Evolutionary conservation across 2,113 vertebrate species (phyloP), one percentile per base, ranked within the genome.

Genomic region (Vulpes lagopus): DNA sequence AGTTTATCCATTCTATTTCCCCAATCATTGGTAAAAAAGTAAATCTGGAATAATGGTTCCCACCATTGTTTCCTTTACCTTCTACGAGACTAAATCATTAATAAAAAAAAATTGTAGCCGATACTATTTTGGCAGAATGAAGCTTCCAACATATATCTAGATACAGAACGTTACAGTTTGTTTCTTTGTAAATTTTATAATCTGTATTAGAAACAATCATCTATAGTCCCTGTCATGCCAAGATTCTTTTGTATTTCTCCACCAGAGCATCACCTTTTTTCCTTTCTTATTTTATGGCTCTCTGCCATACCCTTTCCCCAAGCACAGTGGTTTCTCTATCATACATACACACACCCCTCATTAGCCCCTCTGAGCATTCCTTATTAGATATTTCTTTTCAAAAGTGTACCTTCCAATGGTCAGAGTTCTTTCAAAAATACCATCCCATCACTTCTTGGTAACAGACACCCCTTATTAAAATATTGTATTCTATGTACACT

Each of bases 341-440:
- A 71, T 79, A 84, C 7, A 49, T 35, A 43, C 43, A 51, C 12
- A 57, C 3, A n/a, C 49, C 9, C 23, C 4, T 35, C 69, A 43
- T 43, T 25, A 79, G 14, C 27, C 11, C 19, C 43, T 83, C n/a
- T 51, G 17, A n/a, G 20, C 2, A 17, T 49, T 87, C 51, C n/a
- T n/a, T 82, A 27, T 32, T 73, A 57, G 30, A n/a, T 76, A 7
- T 64, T 71, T 92, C 27, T 80, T 89, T 89, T 76, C 62, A 94
- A 78, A 83, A 85, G 35, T 60, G 55, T 25, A 80, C 15, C 12
- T 94, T 69, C 53, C 35, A 86, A 53, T 20, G 15, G 65, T 30
- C 51, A 94, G 20, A 95, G 25, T 69, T 89, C 82, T 94, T 94
- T 91, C 59, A 59, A 53, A 69, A 96, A 60, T 57, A 60, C 22